Evolutionary conservation across 2,113 vertebrate genomes (phyloP), one percentile per base, ranked within the genome.

Genomic region (Guaruba guarouba): DNA sequence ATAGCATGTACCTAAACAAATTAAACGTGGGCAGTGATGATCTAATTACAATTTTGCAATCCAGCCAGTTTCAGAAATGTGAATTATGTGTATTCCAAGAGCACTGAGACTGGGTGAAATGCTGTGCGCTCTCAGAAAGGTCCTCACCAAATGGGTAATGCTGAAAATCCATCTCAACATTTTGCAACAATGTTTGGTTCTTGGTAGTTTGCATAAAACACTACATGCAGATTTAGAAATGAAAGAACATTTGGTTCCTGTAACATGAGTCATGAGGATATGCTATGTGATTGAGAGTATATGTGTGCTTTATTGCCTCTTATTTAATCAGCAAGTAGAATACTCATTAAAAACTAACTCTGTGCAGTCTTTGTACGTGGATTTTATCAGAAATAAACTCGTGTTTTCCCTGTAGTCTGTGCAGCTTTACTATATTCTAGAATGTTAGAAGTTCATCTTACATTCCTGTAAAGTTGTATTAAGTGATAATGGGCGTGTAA

Each of bases 241-340:
- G 84, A 83, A 86, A 63, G 90, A 94, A 85, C 92, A 93, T 93
- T 96, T 6, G 1, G 96, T 97, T 96, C 92, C 51, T 91, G 68
- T 85, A 73, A 82, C 31, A 55, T 95, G 88, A 95, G 74, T 92
- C 91, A 96, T 19, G 12, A 63, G 64, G 82, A 85, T 57, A 43
- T 85, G 87, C 55, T 90, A 20, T 49, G 71, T 66, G 80, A 89
- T 91, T 59, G 82, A 91, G 93, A 82, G 59, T 86, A 59, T 90
- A 74, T 2, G 3, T 85, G 64, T 76, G 64, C 62, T 85, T 93
- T 94, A 92, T 80, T 96, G 79, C 74, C 39, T 97, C 66, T 37
- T 52, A 62, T 81, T 93, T 89, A 87, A 88, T 93, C 68, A 66
- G 86, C 7, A 31, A 91, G 82, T 74, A 91, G 82, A 95, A 63